A percentile compares a stretch with the other conserved stretches of the same genome.
Conservation (phyloP, 2,797 vertebrate species). For the Etheostoma perlongum region DNA sequence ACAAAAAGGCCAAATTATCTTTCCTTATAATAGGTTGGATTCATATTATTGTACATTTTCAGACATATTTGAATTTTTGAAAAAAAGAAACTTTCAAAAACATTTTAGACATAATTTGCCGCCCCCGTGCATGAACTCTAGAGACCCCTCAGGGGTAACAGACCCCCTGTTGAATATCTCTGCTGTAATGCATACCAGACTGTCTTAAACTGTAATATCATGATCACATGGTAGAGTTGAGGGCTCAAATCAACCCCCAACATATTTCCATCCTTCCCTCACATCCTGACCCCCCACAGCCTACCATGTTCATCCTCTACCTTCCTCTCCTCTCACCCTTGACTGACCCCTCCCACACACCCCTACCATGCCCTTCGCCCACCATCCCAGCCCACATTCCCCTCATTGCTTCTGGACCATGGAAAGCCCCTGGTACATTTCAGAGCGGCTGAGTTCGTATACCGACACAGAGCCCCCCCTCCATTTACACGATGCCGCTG, state of each 20-base stretch:
- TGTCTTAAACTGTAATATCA: neutral
- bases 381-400: slow-evolving; percentile 63
- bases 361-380: neutral
- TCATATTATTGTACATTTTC: too few species aligned
- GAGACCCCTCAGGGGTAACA: too few species aligned
- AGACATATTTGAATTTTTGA: too few species aligned
- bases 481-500: slow-evolving; percentile 66
- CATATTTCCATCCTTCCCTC: slow-evolving; percentile 11
- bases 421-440: slow-evolving; percentile 79
- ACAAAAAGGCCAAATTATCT: too few species aligned
- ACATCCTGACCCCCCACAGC: neutral
- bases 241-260: neutral
- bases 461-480: slow-evolving; percentile 59
- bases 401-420: slow-evolving; percentile 68
- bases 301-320: slow-evolving; percentile 31
- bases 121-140: too few species aligned
- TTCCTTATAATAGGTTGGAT: too few species aligned
- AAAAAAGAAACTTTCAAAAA: too few species aligned
- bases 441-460: slow-evolving; percentile 71
- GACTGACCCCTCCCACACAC: slow-evolving; percentile 26
- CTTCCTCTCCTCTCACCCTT: slow-evolving; percentile 44
- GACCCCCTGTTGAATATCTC: too few species aligned
- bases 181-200: neutral
- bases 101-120: too few species aligned
- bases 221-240: neutral